A percentile compares a stretch with the other conserved stretches of the same genome.
Conservation (phyloP, 2,113 vertebrate species). For the Stictonetta naevosa region DNA sequence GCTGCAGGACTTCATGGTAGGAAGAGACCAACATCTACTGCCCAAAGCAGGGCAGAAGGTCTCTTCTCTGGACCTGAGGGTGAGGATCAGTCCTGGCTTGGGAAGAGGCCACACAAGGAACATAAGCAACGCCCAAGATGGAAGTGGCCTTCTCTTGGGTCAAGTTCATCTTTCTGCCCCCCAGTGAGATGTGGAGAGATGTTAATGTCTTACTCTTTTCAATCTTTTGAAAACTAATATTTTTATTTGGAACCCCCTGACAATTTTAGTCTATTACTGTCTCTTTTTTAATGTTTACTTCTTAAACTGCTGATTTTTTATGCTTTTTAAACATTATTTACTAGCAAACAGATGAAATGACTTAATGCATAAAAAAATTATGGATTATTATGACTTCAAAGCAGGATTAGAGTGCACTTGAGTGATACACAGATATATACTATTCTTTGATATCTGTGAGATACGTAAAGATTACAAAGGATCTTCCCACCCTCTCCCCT, state of each 20-base stretch:
- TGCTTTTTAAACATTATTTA: not conserved
- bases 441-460: not conserved
- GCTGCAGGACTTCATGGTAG: fast-evolving
- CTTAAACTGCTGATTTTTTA: not conserved
- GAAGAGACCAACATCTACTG: fast-evolving
- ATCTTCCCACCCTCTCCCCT: not conserved
- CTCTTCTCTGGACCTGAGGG: not conserved
- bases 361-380: not conserved
- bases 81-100: not conserved
- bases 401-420: not conserved
- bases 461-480: not conserved
- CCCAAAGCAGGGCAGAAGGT: not conserved
- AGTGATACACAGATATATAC: not conserved
- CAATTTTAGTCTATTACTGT: not conserved
- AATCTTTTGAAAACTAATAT: not conserved
- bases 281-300: not conserved
- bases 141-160: not conserved
- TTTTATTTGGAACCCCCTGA: not conserved
- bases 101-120: not conserved
- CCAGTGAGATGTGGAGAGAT: not conserved
- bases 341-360: not conserved
- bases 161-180: not conserved
- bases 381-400: not conserved
- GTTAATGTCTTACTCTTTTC: not conserved
- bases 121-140: not conserved